These are phyloP conservation scores for Quadriops clusia DNA, from an alignment of 2,888 invertebrate genomes.

Conservation along the genomic window DNA sequence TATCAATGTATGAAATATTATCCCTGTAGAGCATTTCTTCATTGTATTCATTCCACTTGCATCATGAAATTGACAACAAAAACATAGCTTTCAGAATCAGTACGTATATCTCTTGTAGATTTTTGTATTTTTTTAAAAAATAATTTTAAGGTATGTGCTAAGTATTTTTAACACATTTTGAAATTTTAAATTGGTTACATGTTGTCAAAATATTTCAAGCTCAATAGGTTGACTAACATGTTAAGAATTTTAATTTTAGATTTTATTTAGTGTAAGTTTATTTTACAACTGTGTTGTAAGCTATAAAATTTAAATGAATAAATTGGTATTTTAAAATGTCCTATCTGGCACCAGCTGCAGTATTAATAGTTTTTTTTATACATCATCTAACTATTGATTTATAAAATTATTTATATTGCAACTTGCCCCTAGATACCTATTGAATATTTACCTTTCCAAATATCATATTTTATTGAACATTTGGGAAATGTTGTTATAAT, in stretches of 20 bases:
- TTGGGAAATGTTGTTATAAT: no score
- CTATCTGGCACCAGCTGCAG: neutral
- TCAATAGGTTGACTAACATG: conserved; percentile 25
- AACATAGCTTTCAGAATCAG: conserved; percentile 23
- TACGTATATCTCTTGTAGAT: conserved; percentile 29
- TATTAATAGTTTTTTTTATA: neutral
- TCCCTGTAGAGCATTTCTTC: conserved; percentile 31
- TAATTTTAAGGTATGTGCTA: conserved; percentile 27
- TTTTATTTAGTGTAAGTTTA: conserved; percentile 31
- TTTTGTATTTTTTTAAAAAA: conserved; percentile 38
- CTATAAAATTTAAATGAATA: conserved; percentile 37
- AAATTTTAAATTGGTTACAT: conserved; percentile 25
- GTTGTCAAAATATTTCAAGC: conserved; percentile 22
- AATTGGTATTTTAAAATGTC: conserved; percentile 31
- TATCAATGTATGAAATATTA: conserved; percentile 30
- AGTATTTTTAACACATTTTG: conserved; percentile 19
- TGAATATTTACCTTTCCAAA: no score
- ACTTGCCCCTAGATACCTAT: no score
- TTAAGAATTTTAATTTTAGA: conserved; percentile 31
- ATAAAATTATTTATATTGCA: no score
- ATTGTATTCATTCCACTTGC: conserved; percentile 34
- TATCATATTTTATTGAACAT: no score
- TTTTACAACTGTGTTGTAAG: conserved; percentile 38
- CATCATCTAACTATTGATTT: no score
- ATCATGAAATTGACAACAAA: conserved; percentile 27